These are phyloP conservation scores for Anniella stebbinsi DNA, from an alignment of 2,797 vertebrate genomes.

Conservation along the genomic window DNA sequence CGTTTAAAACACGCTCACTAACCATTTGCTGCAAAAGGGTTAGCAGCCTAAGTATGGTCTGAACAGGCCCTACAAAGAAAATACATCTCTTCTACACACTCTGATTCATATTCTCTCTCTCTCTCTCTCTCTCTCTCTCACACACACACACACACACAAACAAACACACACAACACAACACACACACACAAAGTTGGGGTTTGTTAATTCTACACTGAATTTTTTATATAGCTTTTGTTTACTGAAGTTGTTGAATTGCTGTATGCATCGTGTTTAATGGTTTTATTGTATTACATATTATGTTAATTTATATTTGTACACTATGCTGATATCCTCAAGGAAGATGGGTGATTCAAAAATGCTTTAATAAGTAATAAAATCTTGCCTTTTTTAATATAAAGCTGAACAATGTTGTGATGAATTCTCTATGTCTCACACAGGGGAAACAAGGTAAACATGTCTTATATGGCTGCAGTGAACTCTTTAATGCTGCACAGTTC, in stretches of 20 bases:
- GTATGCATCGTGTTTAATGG: neutral
- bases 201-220: neutral
- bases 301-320: no score
- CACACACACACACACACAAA: neutral
- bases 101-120: neutral
- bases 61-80: neutral
- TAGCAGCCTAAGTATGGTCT: no score
- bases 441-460: slow-evolving; percentile 93
- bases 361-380: no score
- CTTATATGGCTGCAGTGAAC: slow-evolving; percentile 97
- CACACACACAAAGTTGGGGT: neutral
- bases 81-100: neutral
- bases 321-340: no score
- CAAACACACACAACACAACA: neutral
- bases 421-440: slow-evolving; percentile 70
- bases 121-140: neutral
- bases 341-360: no score
- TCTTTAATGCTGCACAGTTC: slow-evolving; percentile 95
- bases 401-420: neutral
- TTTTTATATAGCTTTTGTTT: neutral
- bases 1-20: no score
- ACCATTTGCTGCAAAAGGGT: no score
- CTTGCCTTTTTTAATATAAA: neutral
- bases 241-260: neutral
- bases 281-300: no score